Base-by-base conservation (phyloP, 2,113 vertebrate genomes). In the Rynchops niger region DNA sequence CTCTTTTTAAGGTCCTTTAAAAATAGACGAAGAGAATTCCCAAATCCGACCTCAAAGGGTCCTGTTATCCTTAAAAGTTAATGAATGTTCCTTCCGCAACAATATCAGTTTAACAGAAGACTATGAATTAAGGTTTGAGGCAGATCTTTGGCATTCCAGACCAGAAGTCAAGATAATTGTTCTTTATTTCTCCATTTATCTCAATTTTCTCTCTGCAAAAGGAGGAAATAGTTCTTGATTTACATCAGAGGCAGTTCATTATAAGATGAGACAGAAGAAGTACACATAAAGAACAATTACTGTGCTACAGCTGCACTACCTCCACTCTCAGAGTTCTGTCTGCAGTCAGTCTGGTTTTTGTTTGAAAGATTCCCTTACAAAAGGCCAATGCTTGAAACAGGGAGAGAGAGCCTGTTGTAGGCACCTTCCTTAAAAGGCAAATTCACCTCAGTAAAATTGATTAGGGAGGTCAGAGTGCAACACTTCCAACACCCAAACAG, bases 121-220 rank as follows among this genome's bases (percentile, higher is more conserved):
- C 32, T 66, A 70, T 29, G 15, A 90, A 79, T 76, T 88, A 96
- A 91, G 22, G 43, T 79, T 72, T 91, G 47, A 89, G 34, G 61
- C 30, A 91, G 47, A 79, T 91, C 42, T 88, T 89, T 81, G 72
- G 56, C 49, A 79, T 89, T 85, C 78, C 43, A 96, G 66, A 94
- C 29, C 66, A 93, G 65, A 93, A 95, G 25, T 84, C 67, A 92
- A 92, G 67, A 52, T 67, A 96, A 86, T 30, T 86, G 34, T 71
- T 50, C 32, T 91, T 95, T 89, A 94, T 91, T 83, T 95, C 66
- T 80, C 85, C 9, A 10, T 93, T 88, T 86, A 88, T 80, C 58
- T 88, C 62, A 69, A 90, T 85, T 96, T 95, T 69, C 49, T 52
- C 34, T 92, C 82, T 62, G 62, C 27, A 86, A 61, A 93, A 81